Conservation (phyloP, 2,888 invertebrate species). For the Plagiodera versicolora region DNA sequence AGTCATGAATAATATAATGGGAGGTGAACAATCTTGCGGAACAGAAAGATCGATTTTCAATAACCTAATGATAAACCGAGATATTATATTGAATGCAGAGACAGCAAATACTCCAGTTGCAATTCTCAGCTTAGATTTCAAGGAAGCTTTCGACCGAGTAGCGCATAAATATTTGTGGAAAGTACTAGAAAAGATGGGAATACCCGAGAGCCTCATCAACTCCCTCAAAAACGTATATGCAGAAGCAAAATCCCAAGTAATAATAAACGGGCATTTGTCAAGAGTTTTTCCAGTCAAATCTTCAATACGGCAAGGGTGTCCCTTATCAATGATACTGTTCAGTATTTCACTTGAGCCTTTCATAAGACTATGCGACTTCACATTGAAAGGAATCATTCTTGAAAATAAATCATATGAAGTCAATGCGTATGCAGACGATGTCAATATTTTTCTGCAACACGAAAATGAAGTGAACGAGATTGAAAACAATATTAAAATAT, state of each 20-base stretch:
- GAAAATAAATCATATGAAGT: not conserved
- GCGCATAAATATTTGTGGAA: not conserved
- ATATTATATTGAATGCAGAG: not conserved
- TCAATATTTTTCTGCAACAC: not conserved
- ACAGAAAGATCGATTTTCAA: not conserved
- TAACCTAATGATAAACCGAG: not conserved
- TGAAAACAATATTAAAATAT: not conserved
- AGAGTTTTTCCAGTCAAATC: not conserved
- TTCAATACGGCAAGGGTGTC: not conserved
- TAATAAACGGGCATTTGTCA: not conserved
- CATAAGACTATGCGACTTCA: not conserved
- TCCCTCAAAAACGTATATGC: not conserved
- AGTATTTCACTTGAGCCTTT: not conserved
- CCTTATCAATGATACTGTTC: not conserved
- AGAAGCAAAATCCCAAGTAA: not conserved
- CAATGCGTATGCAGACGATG: not conserved
- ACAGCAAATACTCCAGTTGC: no score
- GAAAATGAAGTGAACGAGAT: not conserved
- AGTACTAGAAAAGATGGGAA: not conserved
- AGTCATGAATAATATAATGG: not conserved
- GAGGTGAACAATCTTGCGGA: not conserved
- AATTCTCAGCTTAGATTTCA: not conserved
- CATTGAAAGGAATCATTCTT: not conserved
- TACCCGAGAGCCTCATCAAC: not conserved
- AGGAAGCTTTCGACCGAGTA: not conserved